Evolutionary conservation across 2,888 invertebrate genomes (phyloP).

Genomic region (Gymnosoma rotundatum): DNA sequence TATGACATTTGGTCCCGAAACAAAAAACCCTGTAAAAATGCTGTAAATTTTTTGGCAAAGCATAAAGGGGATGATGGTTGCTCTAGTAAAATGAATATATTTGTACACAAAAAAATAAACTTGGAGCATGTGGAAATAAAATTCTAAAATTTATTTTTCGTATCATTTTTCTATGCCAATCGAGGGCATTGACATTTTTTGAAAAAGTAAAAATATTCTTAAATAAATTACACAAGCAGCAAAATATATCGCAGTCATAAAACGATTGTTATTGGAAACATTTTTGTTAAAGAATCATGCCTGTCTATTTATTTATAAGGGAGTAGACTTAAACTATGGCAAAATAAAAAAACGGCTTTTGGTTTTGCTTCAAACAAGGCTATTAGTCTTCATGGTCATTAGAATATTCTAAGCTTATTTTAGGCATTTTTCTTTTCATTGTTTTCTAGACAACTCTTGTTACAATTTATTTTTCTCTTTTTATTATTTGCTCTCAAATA

Average conservation of each 20-base stretch:
- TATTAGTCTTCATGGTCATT: too few species aligned
- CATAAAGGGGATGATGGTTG: background rate
- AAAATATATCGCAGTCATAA: too few species aligned
- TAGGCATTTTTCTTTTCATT: too few species aligned
- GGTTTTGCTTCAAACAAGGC: too few species aligned
- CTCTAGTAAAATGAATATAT: background rate
- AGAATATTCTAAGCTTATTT: too few species aligned
- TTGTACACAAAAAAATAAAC: background rate
- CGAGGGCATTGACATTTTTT: background rate
- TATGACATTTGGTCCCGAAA: background rate
- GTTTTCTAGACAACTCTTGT: background rate
- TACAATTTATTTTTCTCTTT: background rate
- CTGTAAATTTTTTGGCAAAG: slow-evolving; percentile 24
- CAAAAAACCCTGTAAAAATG: slow-evolving; percentile 1
- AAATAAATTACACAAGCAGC: too few species aligned
- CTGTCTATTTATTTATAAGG: too few species aligned
- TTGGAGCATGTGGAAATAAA: background rate
- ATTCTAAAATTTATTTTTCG: background rate
- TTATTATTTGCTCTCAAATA: background rate
- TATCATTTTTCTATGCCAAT: background rate
- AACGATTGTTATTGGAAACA: too few species aligned
- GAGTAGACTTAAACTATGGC: too few species aligned
- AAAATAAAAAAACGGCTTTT: too few species aligned
- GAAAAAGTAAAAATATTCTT: too few species aligned
- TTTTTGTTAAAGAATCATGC: too few species aligned